phyloP scores from a whole-genome alignment of 2,113 vertebrate genomes.

The Dromaius novaehollandiae region DNA sequence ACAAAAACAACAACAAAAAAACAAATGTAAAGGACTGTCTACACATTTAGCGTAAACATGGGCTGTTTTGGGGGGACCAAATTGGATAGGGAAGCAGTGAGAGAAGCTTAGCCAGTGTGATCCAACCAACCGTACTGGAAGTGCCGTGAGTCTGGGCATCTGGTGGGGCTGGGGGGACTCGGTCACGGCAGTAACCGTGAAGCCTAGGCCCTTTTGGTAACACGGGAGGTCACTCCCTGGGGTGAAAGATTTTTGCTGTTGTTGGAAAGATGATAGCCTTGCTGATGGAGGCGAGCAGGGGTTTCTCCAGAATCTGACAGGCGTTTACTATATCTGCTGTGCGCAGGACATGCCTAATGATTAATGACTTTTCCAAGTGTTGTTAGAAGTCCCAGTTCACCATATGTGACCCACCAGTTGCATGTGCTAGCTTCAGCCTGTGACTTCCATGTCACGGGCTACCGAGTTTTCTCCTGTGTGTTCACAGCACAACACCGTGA shows the following conservation, averaged over 20 bases:
- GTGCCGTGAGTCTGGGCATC: background rate
- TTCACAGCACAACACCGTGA: background rate
- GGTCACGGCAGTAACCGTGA: background rate
- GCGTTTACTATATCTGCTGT: background rate
- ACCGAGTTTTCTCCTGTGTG: background rate
- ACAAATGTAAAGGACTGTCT: background rate
- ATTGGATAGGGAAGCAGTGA: background rate
- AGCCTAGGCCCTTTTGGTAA: background rate
- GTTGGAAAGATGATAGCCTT: background rate
- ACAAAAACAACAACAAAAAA: no score
- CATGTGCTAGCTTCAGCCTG: background rate
- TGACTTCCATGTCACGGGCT: background rate
- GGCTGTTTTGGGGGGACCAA: background rate
- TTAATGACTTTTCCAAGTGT: background rate
- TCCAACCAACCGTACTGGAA: background rate
- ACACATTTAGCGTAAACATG: background rate
- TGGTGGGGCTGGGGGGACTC: background rate
- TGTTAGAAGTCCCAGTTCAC: background rate
- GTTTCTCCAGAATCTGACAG: constrained; percentile 1
- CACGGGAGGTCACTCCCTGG: background rate
- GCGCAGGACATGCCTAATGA: background rate
- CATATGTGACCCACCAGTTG: background rate
- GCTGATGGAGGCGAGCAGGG: background rate
- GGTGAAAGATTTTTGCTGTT: background rate
- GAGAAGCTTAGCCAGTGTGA: background rate